Conservation (phyloP, 2,113 vertebrate species). For the Ailurus styani region DNA sequence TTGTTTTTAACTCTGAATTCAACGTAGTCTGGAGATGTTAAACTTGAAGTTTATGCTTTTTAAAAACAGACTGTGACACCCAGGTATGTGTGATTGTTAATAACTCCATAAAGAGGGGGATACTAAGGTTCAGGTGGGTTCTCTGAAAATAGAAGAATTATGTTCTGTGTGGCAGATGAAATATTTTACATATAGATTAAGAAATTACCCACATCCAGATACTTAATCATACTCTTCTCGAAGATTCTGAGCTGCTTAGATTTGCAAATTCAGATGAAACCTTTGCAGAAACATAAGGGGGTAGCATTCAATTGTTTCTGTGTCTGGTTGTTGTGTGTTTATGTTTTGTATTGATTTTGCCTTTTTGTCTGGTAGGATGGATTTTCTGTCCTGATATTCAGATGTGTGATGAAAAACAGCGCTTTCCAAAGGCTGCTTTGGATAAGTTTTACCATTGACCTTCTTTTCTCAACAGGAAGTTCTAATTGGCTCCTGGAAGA, state of each 20-base stretch:
- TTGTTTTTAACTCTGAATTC: background rate
- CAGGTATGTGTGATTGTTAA: background rate
- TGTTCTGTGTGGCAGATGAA: background rate
- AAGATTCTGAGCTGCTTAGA: background rate
- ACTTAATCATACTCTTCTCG: background rate
- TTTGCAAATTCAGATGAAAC: background rate
- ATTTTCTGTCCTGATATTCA: background rate
- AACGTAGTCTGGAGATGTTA: background rate
- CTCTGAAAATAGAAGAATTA: background rate
- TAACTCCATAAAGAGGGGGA: background rate
- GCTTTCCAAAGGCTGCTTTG: background rate
- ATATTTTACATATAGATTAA: background rate
- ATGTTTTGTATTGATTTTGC: background rate
- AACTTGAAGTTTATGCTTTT: background rate
- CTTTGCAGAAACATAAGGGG: background rate
- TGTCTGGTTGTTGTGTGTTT: background rate
- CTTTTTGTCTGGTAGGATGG: background rate
- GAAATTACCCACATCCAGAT: background rate
- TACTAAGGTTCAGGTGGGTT: background rate
- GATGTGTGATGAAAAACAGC: background rate
- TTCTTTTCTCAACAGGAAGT: background rate
- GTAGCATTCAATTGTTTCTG: background rate
- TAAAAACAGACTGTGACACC: background rate
- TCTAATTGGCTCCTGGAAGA: background rate
- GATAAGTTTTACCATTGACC: background rate